Conservation (phyloP, 2,888 invertebrate species). For the Tortricodes alternella region DNA sequence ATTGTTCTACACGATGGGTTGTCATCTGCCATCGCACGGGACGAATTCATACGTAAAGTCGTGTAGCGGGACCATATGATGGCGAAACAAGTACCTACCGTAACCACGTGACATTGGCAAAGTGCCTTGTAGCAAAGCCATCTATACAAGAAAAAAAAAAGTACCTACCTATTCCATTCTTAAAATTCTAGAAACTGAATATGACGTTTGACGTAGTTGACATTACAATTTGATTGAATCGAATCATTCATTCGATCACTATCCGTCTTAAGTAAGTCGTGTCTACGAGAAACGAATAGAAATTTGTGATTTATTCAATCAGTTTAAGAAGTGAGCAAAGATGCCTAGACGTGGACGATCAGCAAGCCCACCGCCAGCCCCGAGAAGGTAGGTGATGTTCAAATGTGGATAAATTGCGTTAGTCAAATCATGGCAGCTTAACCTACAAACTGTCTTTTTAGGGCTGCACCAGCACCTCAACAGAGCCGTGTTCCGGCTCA, state of each 20-base stretch:
- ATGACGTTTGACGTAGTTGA: slow-evolving; percentile 10
- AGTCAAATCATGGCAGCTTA: slow-evolving; percentile 14
- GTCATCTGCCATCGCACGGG: too few relatives aligned
- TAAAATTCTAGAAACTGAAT: slow-evolving; percentile 25
- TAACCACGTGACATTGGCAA: slow-evolving; percentile 1
- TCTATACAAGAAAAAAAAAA: too few relatives aligned
- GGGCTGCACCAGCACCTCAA: slow-evolving; percentile 65
- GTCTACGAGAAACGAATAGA: slow-evolving; percentile 11
- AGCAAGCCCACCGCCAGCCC: slow-evolving; percentile 86
- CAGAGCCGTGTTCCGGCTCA: slow-evolving; percentile 68
- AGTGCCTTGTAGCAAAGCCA: too few relatives aligned
- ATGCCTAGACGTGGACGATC: slow-evolving; percentile 91
- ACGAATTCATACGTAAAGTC: too few relatives aligned
- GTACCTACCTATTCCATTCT: slow-evolving; percentile 21
- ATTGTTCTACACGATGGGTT: too few relatives aligned
- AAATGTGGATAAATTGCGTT: slow-evolving; percentile 42
- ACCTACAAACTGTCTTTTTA: slow-evolving; percentile 43
- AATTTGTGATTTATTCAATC: slow-evolving; percentile 12
- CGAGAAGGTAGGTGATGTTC: slow-evolving; percentile 76
- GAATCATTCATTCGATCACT: not conserved
- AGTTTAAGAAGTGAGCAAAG: slow-evolving; percentile 36
- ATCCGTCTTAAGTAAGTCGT: slow-evolving; percentile 16
- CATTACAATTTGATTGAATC: not conserved
- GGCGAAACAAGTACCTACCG: too few relatives aligned
- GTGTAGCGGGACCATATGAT: too few relatives aligned